Evolutionary conservation across 2,797 vertebrate genomes (phyloP).

Genomic region (Zenarchopterus dispar): DNA sequence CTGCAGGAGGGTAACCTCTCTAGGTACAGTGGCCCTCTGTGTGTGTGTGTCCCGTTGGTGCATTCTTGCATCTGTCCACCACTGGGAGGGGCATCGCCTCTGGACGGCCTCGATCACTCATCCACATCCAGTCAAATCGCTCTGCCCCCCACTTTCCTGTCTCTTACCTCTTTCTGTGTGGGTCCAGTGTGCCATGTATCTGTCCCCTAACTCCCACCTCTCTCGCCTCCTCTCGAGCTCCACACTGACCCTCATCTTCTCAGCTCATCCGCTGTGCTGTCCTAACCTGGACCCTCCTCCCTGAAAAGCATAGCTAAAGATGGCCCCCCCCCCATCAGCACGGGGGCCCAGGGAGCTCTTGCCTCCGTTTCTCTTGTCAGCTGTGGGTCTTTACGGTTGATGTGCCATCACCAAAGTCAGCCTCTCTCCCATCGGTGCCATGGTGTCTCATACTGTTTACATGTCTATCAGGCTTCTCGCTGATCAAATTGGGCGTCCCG

Average conservation of each 20-base stretch:
- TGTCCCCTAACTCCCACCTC: constrained; percentile 22
- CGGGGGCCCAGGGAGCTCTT: constrained; percentile 32
- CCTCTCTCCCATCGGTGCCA: constrained; percentile 75
- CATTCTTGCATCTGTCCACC: constrained; percentile 69
- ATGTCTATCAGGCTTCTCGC: constrained; percentile 79
- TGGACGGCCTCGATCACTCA: constrained; percentile 75
- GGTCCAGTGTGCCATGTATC: constrained; percentile 67
- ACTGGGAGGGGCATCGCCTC: constrained; percentile 66
- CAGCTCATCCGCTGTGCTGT: constrained; percentile 75
- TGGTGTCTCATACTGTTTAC: constrained; percentile 80
- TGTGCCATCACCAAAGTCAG: constrained; percentile 65
- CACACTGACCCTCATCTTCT: constrained; percentile 77
- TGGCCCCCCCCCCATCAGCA: constrained; percentile 10
- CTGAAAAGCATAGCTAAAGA: constrained; percentile 4
- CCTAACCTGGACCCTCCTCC: constrained; percentile 55
- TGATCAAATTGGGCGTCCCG: constrained; percentile 80
- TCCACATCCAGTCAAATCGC: constrained; percentile 82
- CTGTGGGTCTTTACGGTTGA: constrained; percentile 61
- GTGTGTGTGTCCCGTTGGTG: constrained; percentile 74
- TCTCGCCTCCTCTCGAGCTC: constrained; percentile 43
- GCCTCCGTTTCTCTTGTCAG: constrained; percentile 55
- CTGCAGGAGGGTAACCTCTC: constrained; percentile 99
- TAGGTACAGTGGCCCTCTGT: constrained; percentile 96
- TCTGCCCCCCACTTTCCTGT: constrained; percentile 69
- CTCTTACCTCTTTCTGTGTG: constrained; percentile 64